These are phyloP conservation scores for Noctua fimbriata DNA, from an alignment of 2,888 invertebrate species.

Conservation along the genomic window DNA sequence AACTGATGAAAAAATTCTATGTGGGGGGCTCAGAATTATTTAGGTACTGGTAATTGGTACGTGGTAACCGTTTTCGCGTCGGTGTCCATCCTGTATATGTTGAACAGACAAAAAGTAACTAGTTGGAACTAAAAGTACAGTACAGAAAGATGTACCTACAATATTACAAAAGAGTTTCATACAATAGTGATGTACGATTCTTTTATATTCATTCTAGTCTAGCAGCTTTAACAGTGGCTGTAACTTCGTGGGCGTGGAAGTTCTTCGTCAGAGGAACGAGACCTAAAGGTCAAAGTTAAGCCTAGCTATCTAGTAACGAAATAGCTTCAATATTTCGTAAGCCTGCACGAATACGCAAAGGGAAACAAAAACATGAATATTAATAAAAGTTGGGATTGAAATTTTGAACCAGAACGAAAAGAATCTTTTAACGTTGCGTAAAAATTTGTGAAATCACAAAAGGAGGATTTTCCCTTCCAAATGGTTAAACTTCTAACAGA, in stretches of 20 bases:
- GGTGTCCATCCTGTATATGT: no score
- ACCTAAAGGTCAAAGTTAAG: neutral
- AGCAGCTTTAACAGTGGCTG: neutral
- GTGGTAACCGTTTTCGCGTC: no score
- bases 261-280: neutral
- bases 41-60: no score
- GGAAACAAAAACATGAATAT: constrained; percentile 36
- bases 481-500: constrained; percentile 61
- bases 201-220: constrained; percentile 11
- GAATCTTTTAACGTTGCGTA: constrained; percentile 31
- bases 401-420: constrained; percentile 37
- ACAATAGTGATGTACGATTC: neutral
- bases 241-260: neutral
- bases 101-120: neutral
- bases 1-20: no score
- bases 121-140: neutral
- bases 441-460: constrained; percentile 59
- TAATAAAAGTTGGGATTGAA: constrained; percentile 55
- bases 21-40: no score
- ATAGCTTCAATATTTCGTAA: constrained; percentile 19
- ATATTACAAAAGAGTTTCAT: neutral
- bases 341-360: constrained; percentile 10
- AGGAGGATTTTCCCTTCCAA: constrained; percentile 50
- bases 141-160: neutral
- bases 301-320: neutral